Base-by-base conservation (phyloP, 2,888 invertebrate genomes). In the Salticus scenicus region DNA sequence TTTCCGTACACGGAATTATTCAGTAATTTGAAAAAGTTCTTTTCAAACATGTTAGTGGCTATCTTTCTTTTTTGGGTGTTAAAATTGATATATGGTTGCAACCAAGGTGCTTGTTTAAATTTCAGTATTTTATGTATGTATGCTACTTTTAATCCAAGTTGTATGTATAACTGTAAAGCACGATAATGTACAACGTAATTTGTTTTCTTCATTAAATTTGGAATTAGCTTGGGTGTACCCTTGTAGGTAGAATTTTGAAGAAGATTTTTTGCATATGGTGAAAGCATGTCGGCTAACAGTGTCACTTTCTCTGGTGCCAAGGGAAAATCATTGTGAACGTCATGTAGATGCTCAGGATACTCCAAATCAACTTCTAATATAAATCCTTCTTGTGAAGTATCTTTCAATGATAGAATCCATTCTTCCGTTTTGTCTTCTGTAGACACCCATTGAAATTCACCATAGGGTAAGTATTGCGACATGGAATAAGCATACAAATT, bases 1-100 rank as follows among this genome's bases (percentile, higher is more conserved):
- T 91, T 90, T 12, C 90, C 90, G 87, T 90, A 91, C 10, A 90
- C 89, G n/a, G 88, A 66, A 84, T 91, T 90, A 78, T 90, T 90
- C 89, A 90, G 89, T 8, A 91, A 84, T 85, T 91, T 90, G 73
- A 90, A 91, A 73, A 92, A 90, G 83, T 89, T 89, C 89, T 91
- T 90, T 75, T 90, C 89, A 89, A 91, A 91, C 66, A 89, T 89
- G 84, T 88, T 89, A 80, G 87, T 89, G 87, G 87, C 90, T 76
- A 88, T 78, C 89, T 88, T 89, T 27, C 86, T 71, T 33, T 66
- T 30, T 0, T 82, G 63, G 4, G 88, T 87, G 84, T 88, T 88
- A 10, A 88, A 28, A 7, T 72, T 69, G 14, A 89, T 87, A 41
- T 84, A 88, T 27, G 66, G 5, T 37, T 70, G 67, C 1, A 88